A percentile compares a stretch with the other conserved stretches of the same genome.
phyloP scores from a whole-genome alignment of 2,797 vertebrate genomes.

The Anniella stebbinsi region DNA sequence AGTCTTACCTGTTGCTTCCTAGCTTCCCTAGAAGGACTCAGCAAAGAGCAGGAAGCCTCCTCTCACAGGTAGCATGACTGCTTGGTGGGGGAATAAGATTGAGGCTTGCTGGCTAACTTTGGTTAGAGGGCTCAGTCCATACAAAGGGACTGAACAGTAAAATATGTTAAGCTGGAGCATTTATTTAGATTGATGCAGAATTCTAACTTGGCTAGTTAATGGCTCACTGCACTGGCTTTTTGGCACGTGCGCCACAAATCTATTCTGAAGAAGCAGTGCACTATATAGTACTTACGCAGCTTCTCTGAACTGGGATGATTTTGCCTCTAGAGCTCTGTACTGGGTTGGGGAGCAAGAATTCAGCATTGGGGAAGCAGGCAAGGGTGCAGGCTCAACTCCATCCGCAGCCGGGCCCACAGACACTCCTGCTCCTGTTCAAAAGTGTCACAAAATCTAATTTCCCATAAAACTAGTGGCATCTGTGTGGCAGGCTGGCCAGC shows the following conservation, averaged over 20 bases:
- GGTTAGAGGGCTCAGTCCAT: neutral
- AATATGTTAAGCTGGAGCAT: neutral
- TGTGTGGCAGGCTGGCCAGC: neutral
- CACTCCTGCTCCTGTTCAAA: neutral
- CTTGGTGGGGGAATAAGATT: too few relatives aligned
- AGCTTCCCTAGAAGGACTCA: neutral
- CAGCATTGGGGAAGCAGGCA: neutral
- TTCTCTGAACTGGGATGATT: neutral
- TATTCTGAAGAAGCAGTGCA: neutral
- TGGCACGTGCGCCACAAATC: neutral
- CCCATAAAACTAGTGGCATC: neutral
- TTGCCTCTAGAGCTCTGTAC: neutral
- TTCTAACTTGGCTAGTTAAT: neutral
- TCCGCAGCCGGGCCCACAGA: neutral
- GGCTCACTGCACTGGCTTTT: neutral
- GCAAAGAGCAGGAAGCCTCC: neutral
- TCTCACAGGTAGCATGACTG: neutral
- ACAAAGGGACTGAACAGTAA: neutral
- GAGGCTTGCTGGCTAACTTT: neutral
- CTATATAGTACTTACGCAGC: neutral
- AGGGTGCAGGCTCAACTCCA: neutral
- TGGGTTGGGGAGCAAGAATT: neutral
- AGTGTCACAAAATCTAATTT: neutral
- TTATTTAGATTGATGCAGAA: neutral
- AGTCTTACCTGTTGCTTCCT: neutral